A percentile compares a stretch with the other conserved stretches of the same genome.
phyloP scores from a whole-genome alignment of 2,888 invertebrate genomes.

The Lasius platythorax region DNA sequence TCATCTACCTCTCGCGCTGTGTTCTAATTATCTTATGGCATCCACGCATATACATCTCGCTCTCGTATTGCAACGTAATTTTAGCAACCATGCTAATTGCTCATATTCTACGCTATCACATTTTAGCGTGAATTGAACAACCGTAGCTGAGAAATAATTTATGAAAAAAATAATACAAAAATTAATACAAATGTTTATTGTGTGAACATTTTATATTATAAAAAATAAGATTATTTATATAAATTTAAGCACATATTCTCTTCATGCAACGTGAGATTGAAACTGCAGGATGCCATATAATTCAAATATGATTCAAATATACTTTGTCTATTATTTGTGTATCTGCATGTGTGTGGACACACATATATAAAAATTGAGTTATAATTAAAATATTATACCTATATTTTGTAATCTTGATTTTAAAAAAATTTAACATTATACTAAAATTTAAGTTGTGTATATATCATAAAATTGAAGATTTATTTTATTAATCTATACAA shows the following conservation, averaged over 20 bases:
- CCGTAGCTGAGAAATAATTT: neutral
- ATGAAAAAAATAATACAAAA: neutral
- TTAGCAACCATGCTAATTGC: slow-evolving; percentile 25
- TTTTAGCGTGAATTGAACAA: slow-evolving; percentile 7
- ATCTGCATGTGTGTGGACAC: neutral
- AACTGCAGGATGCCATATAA: neutral
- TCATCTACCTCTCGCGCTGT: slow-evolving; percentile 10
- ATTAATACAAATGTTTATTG: neutral
- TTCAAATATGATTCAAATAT: neutral
- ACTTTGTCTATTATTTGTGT: neutral
- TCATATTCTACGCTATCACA: neutral
- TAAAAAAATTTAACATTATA: neutral
- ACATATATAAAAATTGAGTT: neutral
- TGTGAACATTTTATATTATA: neutral
- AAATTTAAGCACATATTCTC: neutral
- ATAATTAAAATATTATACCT: neutral
- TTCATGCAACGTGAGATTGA: neutral
- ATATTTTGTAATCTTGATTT: neutral
- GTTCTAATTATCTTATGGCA: slow-evolving; percentile 43
- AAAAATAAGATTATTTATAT: neutral
- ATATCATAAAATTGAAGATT: neutral
- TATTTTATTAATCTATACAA: neutral
- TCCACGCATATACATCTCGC: neutral
- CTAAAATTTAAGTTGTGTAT: neutral
- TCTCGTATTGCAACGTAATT: slow-evolving; percentile 1